phyloP scores from a whole-genome alignment of 2,113 vertebrate species.

The Elanus axillaris region DNA sequence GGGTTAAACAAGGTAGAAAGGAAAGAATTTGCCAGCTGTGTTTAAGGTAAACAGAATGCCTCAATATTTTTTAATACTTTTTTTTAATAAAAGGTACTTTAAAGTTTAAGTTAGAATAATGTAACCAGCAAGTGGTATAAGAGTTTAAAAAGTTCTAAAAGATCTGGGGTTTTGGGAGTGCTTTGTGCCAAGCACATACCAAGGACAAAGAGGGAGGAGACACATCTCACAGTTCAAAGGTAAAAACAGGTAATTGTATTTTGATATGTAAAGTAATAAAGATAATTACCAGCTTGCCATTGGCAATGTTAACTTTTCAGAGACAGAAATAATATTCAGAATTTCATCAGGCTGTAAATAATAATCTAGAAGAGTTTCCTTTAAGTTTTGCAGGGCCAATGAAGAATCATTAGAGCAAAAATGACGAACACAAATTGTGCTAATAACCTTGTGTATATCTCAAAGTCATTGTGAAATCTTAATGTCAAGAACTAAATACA shows the following conservation, averaged over 20 bases:
- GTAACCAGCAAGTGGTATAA: background rate
- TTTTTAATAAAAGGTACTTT: background rate
- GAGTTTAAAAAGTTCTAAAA: background rate
- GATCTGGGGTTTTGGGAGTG: fast-evolving
- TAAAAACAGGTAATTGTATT: background rate
- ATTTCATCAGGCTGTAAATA: background rate
- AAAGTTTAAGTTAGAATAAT: background rate
- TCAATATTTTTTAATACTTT: background rate
- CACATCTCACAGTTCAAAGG: background rate
- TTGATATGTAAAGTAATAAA: background rate
- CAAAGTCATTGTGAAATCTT: background rate
- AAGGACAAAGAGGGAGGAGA: background rate
- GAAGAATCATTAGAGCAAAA: background rate
- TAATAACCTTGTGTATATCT: background rate
- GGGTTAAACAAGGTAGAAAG: background rate
- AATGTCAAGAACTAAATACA: background rate
- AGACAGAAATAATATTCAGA: background rate
- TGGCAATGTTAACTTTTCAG: background rate
- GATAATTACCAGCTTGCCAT: background rate
- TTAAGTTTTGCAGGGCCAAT: background rate
- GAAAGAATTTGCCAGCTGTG: background rate
- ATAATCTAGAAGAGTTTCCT: background rate
- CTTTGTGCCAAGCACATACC: background rate
- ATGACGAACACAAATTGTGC: background rate
- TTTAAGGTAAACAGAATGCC: background rate